Base-by-base conservation (phyloP, 64 coral and sea anemone genomes). In the Platygyra sinensis region DNA sequence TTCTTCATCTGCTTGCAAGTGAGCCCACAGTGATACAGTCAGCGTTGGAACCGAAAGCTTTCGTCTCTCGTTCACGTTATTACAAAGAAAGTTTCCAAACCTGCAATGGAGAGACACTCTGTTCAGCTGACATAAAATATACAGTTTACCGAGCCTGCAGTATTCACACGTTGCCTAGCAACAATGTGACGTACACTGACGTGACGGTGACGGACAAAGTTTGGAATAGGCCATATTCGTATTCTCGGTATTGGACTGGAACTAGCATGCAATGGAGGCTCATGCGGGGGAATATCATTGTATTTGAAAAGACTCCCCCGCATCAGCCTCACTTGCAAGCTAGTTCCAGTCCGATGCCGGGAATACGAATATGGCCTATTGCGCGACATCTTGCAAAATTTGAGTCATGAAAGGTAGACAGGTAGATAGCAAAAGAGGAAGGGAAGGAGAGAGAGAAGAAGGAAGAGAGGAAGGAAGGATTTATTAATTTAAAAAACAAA, bases 11-110 rank as follows among this genome's bases (percentile, higher is more conserved):
- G 83, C 89, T 60, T 80, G 63, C 30, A 95, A 72, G 69, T 95
- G 89, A 74, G 93, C 88, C 93, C 93, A 95, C 36, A 95, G 76
- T 72, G 93, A 95, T 39, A 91, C 64, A 22, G 93, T 91, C 17
- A 67, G 54, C 32, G 73, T 75, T 33, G n/a, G 30, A 15, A 87
- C 67, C 5, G 51, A 79, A 46, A 52, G 42, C 30, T 86, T 67
- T 52, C 72, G 54, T 77, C 89, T 61, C 12, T 95, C 89, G 31
- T 84, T 71, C 10, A 91, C 85, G 77, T 95, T 95, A 20, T 95
- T 95, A 75, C 87, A 89, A 22, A 91, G 52, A 62, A 95, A 95
- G 27, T 90, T 95, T 63, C 93, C 93, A 88, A 95, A 95, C 93
- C 93, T 95, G 22, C n/a, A 20, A 81, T 22, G 87, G 15, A 36